Evolutionary conservation across 2,797 vertebrate genomes (phyloP), one percentile per base, ranked within the genome.

Genomic region (Sarcoramphus papa): DNA sequence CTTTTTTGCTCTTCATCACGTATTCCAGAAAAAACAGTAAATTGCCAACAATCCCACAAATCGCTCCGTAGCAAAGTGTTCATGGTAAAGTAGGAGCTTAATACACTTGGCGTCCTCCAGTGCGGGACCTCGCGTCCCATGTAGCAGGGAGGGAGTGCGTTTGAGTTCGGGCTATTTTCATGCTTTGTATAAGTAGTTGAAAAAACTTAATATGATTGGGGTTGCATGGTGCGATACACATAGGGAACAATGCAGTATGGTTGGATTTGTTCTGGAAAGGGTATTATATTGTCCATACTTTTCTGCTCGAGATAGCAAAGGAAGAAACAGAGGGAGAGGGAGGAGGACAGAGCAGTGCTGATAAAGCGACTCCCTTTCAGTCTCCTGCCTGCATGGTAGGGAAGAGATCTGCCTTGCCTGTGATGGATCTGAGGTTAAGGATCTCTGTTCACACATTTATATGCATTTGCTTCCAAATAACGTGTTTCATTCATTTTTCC

Each of bases 391-490:
- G 22, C 7, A 2, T 6, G 2, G 31, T 18, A 62, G 72, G 76
- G 79, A 27, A 13, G 14, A 31, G 51, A 37, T n/a, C 59, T 50
- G 22, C 27, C 69, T 33, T 77, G 67, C 51, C 60, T 25, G 2
- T 7, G 27, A 4, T 45, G 47, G 17, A 31, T 6, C 54, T 17
- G 53, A 21, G 25, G 30, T 10, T 67, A 14, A 54, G 65, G 14
- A 43, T 45, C 63, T 60, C 56, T 4, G 0, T 7, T 57, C 20
- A 0, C 15, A 3, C 22, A 3, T 22, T 23, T 24, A 1, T 3
- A 2, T 60, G 7, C 10, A 1, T 45, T 62, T 16, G 11, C 51
- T 68, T 64, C 81, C 57, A 54, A 24, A 35, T 16, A 37, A 13
- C 4, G 6, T 6, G 21, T 14, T 86, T 57, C 27, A 2, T 57